Conservation (phyloP, 1,140 invertebrate genomes). For the Penaeus indicus region DNA sequence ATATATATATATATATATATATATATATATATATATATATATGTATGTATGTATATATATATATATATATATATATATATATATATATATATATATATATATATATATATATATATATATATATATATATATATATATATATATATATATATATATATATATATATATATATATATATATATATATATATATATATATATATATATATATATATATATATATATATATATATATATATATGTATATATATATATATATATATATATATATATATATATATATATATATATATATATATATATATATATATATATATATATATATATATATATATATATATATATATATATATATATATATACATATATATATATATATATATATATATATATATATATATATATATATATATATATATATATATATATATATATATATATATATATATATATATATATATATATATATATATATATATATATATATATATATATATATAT, state of each 20-base stretch:
- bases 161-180: not conserved
- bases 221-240: constrained; percentile 30
- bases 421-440: not conserved
- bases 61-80: constrained; percentile 29
- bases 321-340: constrained; percentile 10
- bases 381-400: constrained; percentile 10
- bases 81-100: constrained; percentile 24
- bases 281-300: not conserved
- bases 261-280: not conserved
- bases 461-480: constrained; percentile 13
- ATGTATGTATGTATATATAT: constrained; percentile 18
- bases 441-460: constrained; percentile 11
- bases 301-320: constrained; percentile 8
- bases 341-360: constrained; percentile 12
- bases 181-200: constrained; percentile 13
- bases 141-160: not conserved
- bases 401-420: constrained; percentile 11
- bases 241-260: constrained; percentile 27
- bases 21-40: not conserved
- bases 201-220: constrained; percentile 27
- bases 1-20: constrained; percentile 4
- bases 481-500: constrained; percentile 9
- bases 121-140: constrained; percentile 21
- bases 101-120: constrained; percentile 24
- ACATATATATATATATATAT: constrained; percentile 8